phyloP scores from a whole-genome alignment of 2,888 invertebrate species.

The Minunthozetes semirufus region DNA sequence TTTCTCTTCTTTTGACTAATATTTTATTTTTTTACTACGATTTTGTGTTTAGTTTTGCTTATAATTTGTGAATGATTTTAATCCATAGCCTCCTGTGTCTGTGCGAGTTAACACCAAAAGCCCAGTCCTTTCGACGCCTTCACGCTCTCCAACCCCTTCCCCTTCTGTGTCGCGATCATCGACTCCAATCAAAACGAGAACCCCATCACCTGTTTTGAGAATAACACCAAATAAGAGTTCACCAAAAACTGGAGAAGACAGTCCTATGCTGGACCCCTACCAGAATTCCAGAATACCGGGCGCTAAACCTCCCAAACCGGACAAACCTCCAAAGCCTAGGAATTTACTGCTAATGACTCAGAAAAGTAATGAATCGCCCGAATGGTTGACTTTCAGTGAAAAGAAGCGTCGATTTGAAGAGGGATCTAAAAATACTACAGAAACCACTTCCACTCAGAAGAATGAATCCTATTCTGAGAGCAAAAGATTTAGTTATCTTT shows the following conservation, averaged over 20 bases:
- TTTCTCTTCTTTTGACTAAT: background rate
- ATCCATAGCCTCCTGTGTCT: constrained; percentile 13
- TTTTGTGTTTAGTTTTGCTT: constrained; percentile 12
- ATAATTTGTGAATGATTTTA: background rate
- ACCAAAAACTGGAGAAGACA: background rate
- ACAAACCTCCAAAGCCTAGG: constrained; percentile 28
- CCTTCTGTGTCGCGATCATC: constrained; percentile 2
- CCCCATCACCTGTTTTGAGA: constrained; percentile 8
- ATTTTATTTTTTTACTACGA: background rate
- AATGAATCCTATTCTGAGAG: constrained; percentile 75
- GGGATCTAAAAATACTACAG: constrained; percentile 1
- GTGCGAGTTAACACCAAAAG: background rate
- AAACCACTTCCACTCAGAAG: background rate
- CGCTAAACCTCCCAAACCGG: constrained; percentile 40
- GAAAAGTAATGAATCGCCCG: constrained; percentile 37
- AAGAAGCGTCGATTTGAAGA: constrained; percentile 89
- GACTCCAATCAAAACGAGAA: constrained; percentile 23
- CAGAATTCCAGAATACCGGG: constrained; percentile 40
- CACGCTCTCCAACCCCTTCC: constrained; percentile 10
- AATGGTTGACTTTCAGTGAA: constrained; percentile 75
- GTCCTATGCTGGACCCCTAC: constrained; percentile 39
- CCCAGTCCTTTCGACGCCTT: constrained; percentile 2
- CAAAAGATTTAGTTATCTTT: constrained; percentile 86
- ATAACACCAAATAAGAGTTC: constrained; percentile 12
- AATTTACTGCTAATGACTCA: constrained; percentile 15